Evolutionary conservation across 2,888 invertebrate genomes (phyloP).

Genomic region (Cecidostiba fungosa): DNA sequence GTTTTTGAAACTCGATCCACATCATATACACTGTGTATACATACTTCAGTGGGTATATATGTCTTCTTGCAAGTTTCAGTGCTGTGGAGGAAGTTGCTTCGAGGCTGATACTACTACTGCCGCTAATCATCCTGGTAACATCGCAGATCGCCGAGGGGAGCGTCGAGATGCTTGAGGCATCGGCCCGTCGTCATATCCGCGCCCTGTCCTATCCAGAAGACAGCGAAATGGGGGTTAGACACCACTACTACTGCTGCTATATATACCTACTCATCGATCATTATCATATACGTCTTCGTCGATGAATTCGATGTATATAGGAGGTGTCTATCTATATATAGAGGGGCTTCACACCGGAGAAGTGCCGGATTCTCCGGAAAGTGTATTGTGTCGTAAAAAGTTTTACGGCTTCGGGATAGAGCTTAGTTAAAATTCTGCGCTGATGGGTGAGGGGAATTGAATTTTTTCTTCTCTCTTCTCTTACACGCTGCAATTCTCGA

Average conservation of each 20-base stretch:
- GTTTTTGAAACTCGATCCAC: background rate
- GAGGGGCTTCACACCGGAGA: background rate
- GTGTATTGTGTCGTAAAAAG: slow-evolving; percentile 1
- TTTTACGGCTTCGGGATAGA: background rate
- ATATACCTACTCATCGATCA: background rate
- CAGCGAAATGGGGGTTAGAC: slow-evolving; percentile 73
- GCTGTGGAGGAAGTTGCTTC: background rate
- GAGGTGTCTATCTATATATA: background rate
- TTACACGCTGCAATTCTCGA: no score
- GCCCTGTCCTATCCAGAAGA: slow-evolving; percentile 72
- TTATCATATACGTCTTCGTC: background rate
- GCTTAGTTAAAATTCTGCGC: background rate
- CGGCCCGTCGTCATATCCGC: slow-evolving; percentile 69
- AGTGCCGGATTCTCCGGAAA: background rate
- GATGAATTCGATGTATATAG: background rate
- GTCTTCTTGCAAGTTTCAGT: slow-evolving; percentile 53
- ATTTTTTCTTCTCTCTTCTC: no score
- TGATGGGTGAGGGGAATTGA: no score
- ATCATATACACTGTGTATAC: no score
- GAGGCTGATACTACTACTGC: slow-evolving; percentile 6
- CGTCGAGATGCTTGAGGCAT: slow-evolving; percentile 59
- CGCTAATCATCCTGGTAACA: slow-evolving; percentile 34
- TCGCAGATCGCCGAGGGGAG: background rate
- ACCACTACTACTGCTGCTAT: background rate
- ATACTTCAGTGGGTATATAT: no score